Base-by-base conservation (phyloP, 1,140 invertebrate species). In the Stegodyphus mimosarum region DNA sequence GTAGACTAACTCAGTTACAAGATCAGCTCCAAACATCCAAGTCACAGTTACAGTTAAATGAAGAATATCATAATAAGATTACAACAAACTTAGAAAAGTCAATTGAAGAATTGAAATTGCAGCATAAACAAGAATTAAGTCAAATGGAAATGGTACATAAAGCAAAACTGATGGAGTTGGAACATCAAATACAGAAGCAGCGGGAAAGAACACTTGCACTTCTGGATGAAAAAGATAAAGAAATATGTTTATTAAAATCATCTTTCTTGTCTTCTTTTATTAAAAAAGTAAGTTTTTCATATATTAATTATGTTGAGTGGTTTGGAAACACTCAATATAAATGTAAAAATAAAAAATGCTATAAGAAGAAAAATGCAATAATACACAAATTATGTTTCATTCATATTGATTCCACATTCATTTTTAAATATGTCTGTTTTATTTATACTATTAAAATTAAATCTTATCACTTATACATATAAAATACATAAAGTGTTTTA, bases 151-250 rank as follows among this genome's bases (percentile, higher is more conserved):
- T 89, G 4, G 92, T 93, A 84, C 93, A 90, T 89, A 92, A 91
- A 88, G 92, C 91, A 75, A 92, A 93, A 89, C 89, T 94, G 1
- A 90, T 91, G 18, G 91, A 92, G 63, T 88, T 96, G 48, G 95
- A 96, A 88, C 93, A 94, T 72, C 94, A 96, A 88, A 89, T 96
- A n/a, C 91, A 93, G 67, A 94, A 94, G 78, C 96, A 96, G 88
- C 90, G 95, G 17, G 95, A 95, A 76, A 90, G 95, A 74, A 95
- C 95, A 15, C 91, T 96, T 7, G 92, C 92, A 4, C 89, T 96
- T 7, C 90, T 97, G 7, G 93, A 94, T 51, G 95, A 96, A 88
- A 95, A 96, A 76, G 95, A 96, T 88, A 92, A 93, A 87, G 95
- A 96, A 89, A 94, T 97, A 64, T 90, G 93, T 69, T 92, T 93